A percentile compares a stretch with the other conserved stretches of the same genome.
Evolutionary conservation across 2,797 vertebrate species (phyloP).

Genomic region (Pseudochirops cupreus): DNA sequence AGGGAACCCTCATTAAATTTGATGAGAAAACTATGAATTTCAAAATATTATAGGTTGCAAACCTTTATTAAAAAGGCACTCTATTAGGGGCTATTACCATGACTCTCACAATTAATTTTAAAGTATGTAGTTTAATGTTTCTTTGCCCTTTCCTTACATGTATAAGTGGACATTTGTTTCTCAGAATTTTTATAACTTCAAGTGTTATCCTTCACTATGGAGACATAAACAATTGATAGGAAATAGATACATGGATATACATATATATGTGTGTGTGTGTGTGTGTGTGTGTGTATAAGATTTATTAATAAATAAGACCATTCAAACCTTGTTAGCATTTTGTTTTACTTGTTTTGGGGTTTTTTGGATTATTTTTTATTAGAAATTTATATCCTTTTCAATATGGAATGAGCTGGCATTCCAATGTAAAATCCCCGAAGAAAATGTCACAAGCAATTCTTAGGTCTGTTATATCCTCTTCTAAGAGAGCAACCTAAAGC

Average conservation of each 20-base stretch:
- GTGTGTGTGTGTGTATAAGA: background rate
- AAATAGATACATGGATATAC: background rate
- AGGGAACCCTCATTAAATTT: background rate
- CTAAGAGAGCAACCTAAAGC: background rate
- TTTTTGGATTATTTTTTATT: background rate
- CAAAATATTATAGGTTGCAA: background rate
- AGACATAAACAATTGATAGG: background rate
- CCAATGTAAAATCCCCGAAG: background rate
- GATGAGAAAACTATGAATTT: background rate
- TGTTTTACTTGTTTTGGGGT: background rate
- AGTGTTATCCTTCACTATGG: background rate
- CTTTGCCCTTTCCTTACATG: background rate
- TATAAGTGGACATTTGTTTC: background rate
- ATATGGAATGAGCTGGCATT: background rate
- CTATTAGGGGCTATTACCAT: background rate
- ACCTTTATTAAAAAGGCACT: background rate
- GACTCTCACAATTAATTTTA: background rate
- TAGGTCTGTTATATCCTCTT: background rate
- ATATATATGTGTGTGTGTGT: too few relatives aligned
- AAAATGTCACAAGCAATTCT: background rate
- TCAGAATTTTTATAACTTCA: background rate
- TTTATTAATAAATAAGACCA: background rate
- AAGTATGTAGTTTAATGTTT: background rate
- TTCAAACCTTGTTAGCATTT: background rate
- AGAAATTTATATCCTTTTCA: background rate